Conservation (phyloP, 2,797 vertebrate species). For the Mus caroli region DNA sequence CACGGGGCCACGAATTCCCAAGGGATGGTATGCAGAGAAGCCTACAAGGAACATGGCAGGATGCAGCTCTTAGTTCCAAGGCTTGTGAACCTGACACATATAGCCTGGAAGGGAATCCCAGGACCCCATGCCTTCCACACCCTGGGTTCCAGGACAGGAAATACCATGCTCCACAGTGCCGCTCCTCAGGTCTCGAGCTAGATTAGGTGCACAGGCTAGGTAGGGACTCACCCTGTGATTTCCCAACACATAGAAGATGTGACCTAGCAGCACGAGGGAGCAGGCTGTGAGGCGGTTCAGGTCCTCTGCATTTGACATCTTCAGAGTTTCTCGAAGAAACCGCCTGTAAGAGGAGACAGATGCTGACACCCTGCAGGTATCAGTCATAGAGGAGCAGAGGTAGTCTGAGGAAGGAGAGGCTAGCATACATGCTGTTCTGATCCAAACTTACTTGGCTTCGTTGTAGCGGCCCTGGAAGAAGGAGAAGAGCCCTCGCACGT, state of each 20-base stretch:
- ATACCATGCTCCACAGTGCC: not conserved
- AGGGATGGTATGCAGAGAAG: not conserved
- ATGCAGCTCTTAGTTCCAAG: not conserved
- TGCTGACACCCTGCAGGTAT: not conserved
- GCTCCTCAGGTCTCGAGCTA: too few relatives aligned
- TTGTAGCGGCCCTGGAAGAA: conserved; percentile 99
- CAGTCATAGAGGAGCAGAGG: not conserved
- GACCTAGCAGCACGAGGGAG: conserved; percentile 97
- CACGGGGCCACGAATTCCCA: not conserved
- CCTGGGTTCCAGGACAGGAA: not conserved
- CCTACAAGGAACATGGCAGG: not conserved
- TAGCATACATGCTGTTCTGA: not conserved
- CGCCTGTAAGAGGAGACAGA: conserved; percentile 87
- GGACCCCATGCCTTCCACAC: not conserved
- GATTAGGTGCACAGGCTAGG: not conserved
- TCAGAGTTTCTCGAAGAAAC: conserved; percentile 97
- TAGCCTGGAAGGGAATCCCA: not conserved
- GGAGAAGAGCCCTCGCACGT: conserved; percentile 98
- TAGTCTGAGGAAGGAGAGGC: not conserved
- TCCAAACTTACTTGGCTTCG: conserved; percentile 96
- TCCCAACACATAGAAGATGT: conserved; percentile 98
- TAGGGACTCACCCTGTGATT: conserved; percentile 95
- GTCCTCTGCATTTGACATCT: conserved; percentile 99
- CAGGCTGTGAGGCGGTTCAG: conserved; percentile 98
- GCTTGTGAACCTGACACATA: not conserved